These are phyloP conservation scores for Triplophysa siluroides DNA, from an alignment of 2,113 vertebrate genomes.

Conservation along the genomic window DNA sequence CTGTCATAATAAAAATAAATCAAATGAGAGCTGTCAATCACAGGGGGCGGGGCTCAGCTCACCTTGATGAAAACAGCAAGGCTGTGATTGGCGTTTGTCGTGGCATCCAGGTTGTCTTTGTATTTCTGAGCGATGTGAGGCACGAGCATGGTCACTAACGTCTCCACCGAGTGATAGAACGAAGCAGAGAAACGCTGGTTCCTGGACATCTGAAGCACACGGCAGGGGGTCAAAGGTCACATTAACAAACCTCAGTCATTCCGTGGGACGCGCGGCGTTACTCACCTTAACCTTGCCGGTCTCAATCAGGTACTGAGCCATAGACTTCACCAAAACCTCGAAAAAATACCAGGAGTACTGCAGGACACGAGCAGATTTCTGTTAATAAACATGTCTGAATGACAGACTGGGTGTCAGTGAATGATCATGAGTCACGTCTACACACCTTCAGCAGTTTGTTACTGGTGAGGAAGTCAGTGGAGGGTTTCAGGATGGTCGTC, in stretches of 20 bases:
- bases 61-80: conserved; percentile 97
- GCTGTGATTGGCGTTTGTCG: conserved; percentile 95
- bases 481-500: conserved; percentile 95
- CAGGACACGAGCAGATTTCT: conserved; percentile 46
- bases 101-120: conserved; percentile 94
- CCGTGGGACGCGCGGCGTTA: conserved; percentile 27
- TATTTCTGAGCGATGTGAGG: conserved; percentile 98
- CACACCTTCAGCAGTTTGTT: conserved; percentile 97
- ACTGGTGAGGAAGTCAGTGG: conserved; percentile 96
- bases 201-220: conserved; percentile 79
- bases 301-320: conserved; percentile 96
- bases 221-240: background rate
- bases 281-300: conserved; percentile 91
- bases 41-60: conserved; percentile 13
- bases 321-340: conserved; percentile 95
- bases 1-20: background rate
- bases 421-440: background rate
- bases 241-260: background rate
- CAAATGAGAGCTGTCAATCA: background rate
- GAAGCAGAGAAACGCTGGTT: conserved; percentile 95
- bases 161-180: conserved; percentile 95
- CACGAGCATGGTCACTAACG: conserved; percentile 95
- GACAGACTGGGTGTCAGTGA: background rate
- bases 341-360: conserved; percentile 99
- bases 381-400: background rate